Conservation (phyloP, 1,140 invertebrate species). For the Probaryconus sp. region DNA sequence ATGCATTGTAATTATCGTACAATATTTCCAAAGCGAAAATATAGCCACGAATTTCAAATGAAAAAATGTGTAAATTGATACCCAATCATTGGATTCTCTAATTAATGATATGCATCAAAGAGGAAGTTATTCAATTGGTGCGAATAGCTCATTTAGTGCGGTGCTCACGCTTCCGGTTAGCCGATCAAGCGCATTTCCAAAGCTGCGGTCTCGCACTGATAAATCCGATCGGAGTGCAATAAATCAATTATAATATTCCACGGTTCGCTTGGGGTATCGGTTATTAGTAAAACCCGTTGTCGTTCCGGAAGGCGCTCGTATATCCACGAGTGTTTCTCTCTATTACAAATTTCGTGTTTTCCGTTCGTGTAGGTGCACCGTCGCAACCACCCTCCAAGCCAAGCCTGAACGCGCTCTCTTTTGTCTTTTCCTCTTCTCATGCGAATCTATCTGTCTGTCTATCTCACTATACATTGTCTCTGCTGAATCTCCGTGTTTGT, state of each 20-base stretch:
- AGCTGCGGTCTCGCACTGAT: conserved; percentile 70
- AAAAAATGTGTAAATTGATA: conserved; percentile 25
- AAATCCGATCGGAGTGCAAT: conserved; percentile 73
- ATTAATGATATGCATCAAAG: conserved; percentile 63
- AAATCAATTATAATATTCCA: conserved; percentile 79
- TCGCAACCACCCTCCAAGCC: conserved; percentile 27
- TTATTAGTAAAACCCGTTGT: conserved; percentile 77
- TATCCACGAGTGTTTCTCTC: conserved; percentile 74
- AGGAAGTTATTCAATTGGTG: conserved; percentile 62
- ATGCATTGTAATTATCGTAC: no score
- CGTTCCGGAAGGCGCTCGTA: conserved; percentile 74
- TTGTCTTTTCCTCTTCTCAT: conserved; percentile 58
- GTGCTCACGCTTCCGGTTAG: conserved; percentile 50
- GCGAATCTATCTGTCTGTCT: conserved; percentile 58
- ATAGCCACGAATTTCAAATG: not conserved
- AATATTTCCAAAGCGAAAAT: conserved; percentile 2
- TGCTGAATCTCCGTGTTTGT: conserved; percentile 52
- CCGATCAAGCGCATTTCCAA: conserved; percentile 66
- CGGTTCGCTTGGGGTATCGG: conserved; percentile 76
- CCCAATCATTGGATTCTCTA: conserved; percentile 37
- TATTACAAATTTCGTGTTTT: conserved; percentile 75
- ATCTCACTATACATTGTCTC: conserved; percentile 50
- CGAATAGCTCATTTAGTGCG: conserved; percentile 62
- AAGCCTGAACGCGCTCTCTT: conserved; percentile 30
- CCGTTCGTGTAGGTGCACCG: conserved; percentile 39